Percentiles rank a stretch among this genome's conserved stretches.
Evolutionary conservation across 2,888 invertebrate genomes (phyloP).

Genomic region (Drosophila niveifrons): DNA sequence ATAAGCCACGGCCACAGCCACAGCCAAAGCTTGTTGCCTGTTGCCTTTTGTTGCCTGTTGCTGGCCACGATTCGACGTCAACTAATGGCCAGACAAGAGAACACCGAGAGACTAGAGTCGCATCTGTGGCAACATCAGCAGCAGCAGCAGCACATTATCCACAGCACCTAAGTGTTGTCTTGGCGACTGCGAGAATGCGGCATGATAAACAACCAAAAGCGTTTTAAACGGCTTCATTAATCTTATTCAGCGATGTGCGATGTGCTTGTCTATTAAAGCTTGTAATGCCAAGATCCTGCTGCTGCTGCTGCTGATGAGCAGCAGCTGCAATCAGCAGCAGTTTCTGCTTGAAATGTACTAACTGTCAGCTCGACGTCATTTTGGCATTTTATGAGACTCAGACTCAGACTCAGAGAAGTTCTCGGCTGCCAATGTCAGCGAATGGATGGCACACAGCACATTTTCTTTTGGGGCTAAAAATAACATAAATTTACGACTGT

Average conservation of each 20-base stretch:
- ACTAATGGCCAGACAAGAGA: slow-evolving; percentile 55
- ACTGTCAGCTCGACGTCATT: slow-evolving; percentile 78
- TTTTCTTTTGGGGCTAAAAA: background rate
- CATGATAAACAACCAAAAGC: slow-evolving; percentile 84
- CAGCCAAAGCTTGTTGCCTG: slow-evolving; percentile 52
- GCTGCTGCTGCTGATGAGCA: slow-evolving; percentile 7
- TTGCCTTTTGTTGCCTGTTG: slow-evolving; percentile 47
- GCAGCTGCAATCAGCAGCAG: slow-evolving; percentile 10
- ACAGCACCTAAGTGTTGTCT: slow-evolving; percentile 50
- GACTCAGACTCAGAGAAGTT: slow-evolving; percentile 14
- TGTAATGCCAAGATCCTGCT: slow-evolving; percentile 62
- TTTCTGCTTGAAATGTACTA: slow-evolving; percentile 61
- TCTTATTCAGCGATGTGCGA: slow-evolving; percentile 79
- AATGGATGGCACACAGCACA: too few species aligned
- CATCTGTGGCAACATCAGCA: slow-evolving; percentile 43
- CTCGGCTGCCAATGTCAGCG: slow-evolving; percentile 49
- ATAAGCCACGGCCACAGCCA: slow-evolving; percentile 57
- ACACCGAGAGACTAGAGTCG: background rate
- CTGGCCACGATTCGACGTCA: slow-evolving; percentile 60
- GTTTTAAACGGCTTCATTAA: slow-evolving; percentile 84
- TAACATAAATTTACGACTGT: slow-evolving; percentile 32
- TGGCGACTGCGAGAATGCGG: slow-evolving; percentile 18
- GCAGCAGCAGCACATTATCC: slow-evolving; percentile 58
- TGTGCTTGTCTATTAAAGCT: slow-evolving; percentile 77
- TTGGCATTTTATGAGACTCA: slow-evolving; percentile 71